Evolutionary conservation across 1,140 invertebrate genomes (phyloP).

Genomic region (Calliphora vicina): DNA sequence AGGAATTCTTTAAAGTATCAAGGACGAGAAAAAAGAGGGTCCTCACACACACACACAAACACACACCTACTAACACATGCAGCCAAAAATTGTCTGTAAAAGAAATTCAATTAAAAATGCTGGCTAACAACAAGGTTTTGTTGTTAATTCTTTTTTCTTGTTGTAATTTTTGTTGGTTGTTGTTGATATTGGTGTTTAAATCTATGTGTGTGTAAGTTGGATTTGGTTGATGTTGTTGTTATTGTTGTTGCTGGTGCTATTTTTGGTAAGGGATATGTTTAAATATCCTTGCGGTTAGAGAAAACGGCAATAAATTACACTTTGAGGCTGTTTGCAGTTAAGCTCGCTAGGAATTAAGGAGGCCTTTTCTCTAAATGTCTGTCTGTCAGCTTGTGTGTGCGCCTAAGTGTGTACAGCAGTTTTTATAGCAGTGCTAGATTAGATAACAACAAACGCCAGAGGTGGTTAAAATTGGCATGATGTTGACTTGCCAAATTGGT

Average conservation of each 20-base stretch:
- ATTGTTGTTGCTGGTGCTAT: neutral
- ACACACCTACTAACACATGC: neutral
- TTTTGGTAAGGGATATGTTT: neutral
- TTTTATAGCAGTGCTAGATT: constrained; percentile 3
- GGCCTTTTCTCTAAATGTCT: neutral
- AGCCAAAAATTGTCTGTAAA: neutral
- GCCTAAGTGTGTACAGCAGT: neutral
- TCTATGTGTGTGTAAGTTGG: neutral
- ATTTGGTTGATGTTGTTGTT: neutral
- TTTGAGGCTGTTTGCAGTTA: constrained; percentile 6
- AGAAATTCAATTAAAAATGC: constrained; percentile 22
- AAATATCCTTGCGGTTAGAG: constrained; percentile 21
- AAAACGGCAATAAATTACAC: constrained; percentile 22
- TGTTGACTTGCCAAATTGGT: constrained; percentile 27
- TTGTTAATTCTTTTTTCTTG: neutral
- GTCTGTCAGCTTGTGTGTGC: neutral
- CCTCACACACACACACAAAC: neutral
- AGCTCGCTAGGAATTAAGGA: constrained; percentile 11
- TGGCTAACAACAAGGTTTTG: constrained; percentile 1
- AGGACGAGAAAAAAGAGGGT: neutral
- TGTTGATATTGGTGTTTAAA: too few relatives aligned
- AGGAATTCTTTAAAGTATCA: neutral
- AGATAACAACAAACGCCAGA: constrained; percentile 26
- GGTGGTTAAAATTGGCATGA: constrained; percentile 25
- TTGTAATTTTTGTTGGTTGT: neutral